These are phyloP conservation scores for Microcebus jonahi DNA, from an alignment of 2,113 vertebrate species.

Conservation along the genomic window DNA sequence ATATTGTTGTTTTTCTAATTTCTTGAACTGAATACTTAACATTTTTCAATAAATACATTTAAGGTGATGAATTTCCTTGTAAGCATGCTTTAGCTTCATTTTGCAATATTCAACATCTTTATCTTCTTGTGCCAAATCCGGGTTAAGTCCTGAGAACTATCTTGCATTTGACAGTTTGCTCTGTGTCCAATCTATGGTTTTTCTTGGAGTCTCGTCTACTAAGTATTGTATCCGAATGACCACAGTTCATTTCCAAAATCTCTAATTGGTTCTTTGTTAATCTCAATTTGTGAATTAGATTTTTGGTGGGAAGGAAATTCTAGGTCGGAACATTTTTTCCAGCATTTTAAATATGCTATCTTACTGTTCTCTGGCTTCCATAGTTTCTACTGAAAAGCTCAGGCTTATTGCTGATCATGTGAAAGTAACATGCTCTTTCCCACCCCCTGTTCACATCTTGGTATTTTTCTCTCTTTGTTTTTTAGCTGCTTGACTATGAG, in stretches of 20 bases:
- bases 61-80: background rate
- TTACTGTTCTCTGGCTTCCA: background rate
- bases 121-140: background rate
- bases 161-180: background rate
- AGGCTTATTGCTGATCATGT: background rate
- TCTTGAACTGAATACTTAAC: background rate
- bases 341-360: background rate
- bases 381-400: background rate
- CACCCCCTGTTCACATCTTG: background rate
- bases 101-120: background rate
- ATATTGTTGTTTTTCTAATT: background rate
- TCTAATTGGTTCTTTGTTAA: background rate
- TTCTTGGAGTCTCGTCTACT: background rate
- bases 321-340: background rate
- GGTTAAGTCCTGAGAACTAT: background rate
- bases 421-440: background rate
- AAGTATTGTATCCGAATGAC: background rate
- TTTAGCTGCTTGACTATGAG: background rate
- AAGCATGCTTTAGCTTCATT: background rate
- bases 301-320: background rate
- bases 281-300: background rate
- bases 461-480: background rate
- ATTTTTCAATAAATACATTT: background rate
- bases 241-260: background rate
- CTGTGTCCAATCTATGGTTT: background rate